Evolutionary conservation across 2,797 vertebrate genomes (phyloP).

Genomic region (Vultur gryphus): DNA sequence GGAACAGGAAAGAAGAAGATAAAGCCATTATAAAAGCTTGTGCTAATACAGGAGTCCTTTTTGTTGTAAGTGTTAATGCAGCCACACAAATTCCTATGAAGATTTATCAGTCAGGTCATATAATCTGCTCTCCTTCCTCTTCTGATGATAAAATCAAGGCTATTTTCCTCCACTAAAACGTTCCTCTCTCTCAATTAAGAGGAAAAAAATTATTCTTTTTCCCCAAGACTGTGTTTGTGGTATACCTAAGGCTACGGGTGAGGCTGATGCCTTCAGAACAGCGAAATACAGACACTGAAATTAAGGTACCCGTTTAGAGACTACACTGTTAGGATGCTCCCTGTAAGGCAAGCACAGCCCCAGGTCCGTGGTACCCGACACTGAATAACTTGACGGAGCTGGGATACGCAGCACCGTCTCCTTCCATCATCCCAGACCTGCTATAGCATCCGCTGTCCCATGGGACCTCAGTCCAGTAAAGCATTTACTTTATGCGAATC

Average conservation of each 20-base stretch:
- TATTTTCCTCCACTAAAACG: not conserved
- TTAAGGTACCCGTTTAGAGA: not conserved
- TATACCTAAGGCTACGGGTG: not conserved
- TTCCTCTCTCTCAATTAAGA: not conserved
- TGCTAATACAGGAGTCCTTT: slow-evolving; percentile 24
- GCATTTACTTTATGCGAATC: not conserved
- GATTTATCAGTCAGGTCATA: slow-evolving; percentile 22
- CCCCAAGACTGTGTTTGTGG: not conserved
- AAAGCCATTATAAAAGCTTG: slow-evolving; percentile 34
- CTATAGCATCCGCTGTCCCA: not conserved
- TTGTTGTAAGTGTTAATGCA: slow-evolving; percentile 17
- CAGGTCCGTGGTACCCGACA: fast-evolving
- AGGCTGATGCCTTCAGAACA: not conserved
- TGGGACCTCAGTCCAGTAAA: not conserved
- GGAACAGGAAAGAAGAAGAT: slow-evolving; percentile 21
- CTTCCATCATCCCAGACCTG: not conserved
- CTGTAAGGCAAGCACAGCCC: fast-evolving
- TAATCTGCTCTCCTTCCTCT: not conserved
- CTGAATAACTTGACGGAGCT: not conserved
- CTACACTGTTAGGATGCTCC: fast-evolving
- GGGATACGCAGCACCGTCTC: not conserved
- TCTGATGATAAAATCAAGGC: slow-evolving; percentile 7
- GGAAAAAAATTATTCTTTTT: not conserved
- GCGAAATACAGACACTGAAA: not conserved
- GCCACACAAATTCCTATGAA: slow-evolving; percentile 20